Conservation (phyloP, 2,797 vertebrate species). For the Remorina albescens region DNA sequence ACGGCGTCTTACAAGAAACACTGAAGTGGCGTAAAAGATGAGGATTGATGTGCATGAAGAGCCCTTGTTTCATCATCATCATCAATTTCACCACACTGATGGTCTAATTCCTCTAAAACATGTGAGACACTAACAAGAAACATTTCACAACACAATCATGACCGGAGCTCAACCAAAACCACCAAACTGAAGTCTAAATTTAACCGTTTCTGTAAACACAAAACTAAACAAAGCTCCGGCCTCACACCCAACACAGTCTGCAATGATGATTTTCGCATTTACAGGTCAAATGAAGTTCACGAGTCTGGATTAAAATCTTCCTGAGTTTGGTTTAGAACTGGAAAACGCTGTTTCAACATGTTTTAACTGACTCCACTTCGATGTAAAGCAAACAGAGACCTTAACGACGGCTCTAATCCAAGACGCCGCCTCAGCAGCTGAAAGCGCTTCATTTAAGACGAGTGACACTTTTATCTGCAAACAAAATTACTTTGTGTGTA, state of each 20-base stretch:
- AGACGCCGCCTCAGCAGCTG: background rate
- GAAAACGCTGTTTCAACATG: background rate
- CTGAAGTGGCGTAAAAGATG: background rate
- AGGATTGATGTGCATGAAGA: background rate
- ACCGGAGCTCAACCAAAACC: conserved; percentile 22
- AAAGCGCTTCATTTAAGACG: background rate
- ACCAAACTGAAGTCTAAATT: conserved; percentile 12
- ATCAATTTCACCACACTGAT: background rate
- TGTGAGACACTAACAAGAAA: background rate
- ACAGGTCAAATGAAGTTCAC: no score
- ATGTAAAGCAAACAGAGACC: no score
- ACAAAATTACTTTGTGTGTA: background rate
- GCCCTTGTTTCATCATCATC: conserved; percentile 4
- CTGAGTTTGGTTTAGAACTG: no score
- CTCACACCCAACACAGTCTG: background rate
- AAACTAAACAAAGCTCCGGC: conserved; percentile 6
- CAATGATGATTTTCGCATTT: background rate
- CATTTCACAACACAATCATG: background rate
- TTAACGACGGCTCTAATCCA: background rate
- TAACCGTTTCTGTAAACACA: conserved; percentile 23
- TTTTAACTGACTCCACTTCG: conserved; percentile 3
- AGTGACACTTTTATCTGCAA: background rate
- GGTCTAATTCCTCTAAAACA: background rate
- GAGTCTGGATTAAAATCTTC: no score
- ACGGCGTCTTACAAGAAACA: background rate